Conservation (phyloP, 2,113 vertebrate genomes). For the Pelobates fuscus region DNA sequence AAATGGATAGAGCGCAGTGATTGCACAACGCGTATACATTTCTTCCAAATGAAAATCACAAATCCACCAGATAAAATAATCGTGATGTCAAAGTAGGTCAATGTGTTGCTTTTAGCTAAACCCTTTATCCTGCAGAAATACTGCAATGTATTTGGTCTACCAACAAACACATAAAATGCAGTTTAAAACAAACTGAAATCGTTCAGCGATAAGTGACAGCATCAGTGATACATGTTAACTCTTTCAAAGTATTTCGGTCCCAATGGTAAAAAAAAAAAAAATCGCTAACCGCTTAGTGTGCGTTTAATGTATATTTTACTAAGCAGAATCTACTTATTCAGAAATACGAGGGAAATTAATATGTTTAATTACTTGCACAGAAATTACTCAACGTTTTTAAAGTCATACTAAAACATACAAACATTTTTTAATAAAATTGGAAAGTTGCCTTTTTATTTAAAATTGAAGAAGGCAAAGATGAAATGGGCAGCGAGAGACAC, state of each 20-base stretch:
- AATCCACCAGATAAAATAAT: slow-evolving; percentile 36
- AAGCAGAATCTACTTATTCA: too few relatives aligned
- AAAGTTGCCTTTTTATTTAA: too few relatives aligned
- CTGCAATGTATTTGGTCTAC: slow-evolving; percentile 2
- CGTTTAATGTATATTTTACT: too few relatives aligned
- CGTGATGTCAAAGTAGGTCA: slow-evolving; percentile 42
- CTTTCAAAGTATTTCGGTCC: background rate
- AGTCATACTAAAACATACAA: too few relatives aligned
- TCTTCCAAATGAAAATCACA: slow-evolving; percentile 5
- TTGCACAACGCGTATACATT: background rate
- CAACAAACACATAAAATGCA: slow-evolving; percentile 22
- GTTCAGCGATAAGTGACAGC: background rate
- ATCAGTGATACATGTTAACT: background rate
- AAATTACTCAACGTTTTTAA: too few relatives aligned
- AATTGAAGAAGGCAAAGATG: too few relatives aligned
- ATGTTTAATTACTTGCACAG: too few relatives aligned
- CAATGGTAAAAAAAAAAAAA: too few relatives aligned
- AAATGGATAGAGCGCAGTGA: background rate
- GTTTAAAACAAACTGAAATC: background rate
- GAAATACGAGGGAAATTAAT: too few relatives aligned
- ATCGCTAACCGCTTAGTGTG: too few relatives aligned
- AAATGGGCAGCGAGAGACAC: too few relatives aligned
- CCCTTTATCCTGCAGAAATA: slow-evolving; percentile 18
- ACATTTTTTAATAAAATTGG: too few relatives aligned
- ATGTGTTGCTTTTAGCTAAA: slow-evolving; percentile 47